These are phyloP conservation scores for Entomobrya multifasciata DNA, from an alignment of 2,888 invertebrate genomes.

Conservation along the genomic window DNA sequence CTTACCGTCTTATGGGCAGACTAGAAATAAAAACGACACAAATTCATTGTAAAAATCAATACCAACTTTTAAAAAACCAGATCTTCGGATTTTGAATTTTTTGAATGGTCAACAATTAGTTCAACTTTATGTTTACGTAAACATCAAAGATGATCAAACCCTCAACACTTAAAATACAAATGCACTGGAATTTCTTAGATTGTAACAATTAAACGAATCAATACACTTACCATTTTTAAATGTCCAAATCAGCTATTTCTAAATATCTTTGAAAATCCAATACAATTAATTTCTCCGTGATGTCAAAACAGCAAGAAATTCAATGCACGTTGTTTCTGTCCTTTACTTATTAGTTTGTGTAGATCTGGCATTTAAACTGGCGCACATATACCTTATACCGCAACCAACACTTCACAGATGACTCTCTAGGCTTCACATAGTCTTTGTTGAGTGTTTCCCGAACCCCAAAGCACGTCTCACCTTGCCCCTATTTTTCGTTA, in stretches of 20 bases:
- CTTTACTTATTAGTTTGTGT: too few relatives aligned
- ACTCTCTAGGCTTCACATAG: background rate
- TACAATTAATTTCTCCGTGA: background rate
- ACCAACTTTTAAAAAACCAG: too few relatives aligned
- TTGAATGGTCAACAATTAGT: too few relatives aligned
- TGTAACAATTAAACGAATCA: background rate
- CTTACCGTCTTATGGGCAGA: conserved; percentile 99
- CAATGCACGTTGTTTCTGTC: conserved; percentile 1
- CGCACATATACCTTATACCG: background rate
- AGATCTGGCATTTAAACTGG: background rate
- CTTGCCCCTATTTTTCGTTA: background rate
- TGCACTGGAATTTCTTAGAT: too few relatives aligned
- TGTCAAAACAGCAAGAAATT: background rate
- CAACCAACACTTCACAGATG: background rate
- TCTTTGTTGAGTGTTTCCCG: conserved; percentile 4
- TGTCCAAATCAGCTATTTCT: background rate
- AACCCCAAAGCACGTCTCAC: background rate
- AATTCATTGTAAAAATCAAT: too few relatives aligned
- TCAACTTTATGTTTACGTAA: too few relatives aligned
- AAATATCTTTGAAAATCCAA: background rate
- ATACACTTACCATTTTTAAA: conserved; percentile 14
- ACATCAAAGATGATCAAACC: too few relatives aligned
- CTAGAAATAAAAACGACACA: too few relatives aligned
- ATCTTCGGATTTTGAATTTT: too few relatives aligned
- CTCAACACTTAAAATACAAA: too few relatives aligned